phyloP scores from a whole-genome alignment of 2,888 invertebrate species.

The Lampropteryx suffumata region DNA sequence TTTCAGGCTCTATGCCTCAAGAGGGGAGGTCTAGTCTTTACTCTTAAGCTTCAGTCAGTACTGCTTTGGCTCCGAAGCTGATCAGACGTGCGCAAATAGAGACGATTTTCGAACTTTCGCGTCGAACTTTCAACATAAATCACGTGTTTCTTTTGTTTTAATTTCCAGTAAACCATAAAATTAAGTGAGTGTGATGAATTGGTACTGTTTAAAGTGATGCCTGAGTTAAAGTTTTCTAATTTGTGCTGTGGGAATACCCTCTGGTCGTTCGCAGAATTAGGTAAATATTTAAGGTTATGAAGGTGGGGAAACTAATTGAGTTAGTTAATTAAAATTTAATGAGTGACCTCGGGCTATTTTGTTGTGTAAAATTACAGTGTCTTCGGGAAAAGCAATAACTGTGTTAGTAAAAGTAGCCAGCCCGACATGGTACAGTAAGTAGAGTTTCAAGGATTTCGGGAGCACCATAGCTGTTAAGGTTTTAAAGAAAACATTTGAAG shows the following conservation, averaged over 20 bases:
- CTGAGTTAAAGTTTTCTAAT: slow-evolving; percentile 38
- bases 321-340: slow-evolving; percentile 22
- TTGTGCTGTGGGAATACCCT: slow-evolving; percentile 37
- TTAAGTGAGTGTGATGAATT: slow-evolving; percentile 35
- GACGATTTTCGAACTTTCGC: slow-evolving; percentile 58
- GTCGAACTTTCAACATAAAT: slow-evolving; percentile 57
- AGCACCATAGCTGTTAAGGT: too few species aligned
- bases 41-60: slow-evolving; percentile 72
- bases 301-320: slow-evolving; percentile 13
- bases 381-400: too few species aligned
- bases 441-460: too few species aligned
- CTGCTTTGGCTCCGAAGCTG: slow-evolving; percentile 62
- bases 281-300: slow-evolving; percentile 47
- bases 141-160: slow-evolving; percentile 32
- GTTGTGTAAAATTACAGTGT: not conserved
- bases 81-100: slow-evolving; percentile 45
- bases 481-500: too few species aligned
- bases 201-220: slow-evolving; percentile 43
- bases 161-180: slow-evolving; percentile 25
- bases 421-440: too few species aligned
- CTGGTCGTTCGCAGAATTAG: slow-evolving; percentile 54
- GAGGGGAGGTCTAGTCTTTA: slow-evolving; percentile 35
- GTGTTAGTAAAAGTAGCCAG: too few species aligned
- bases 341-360: not conserved
- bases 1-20: slow-evolving; percentile 30